phyloP scores from a whole-genome alignment of 1,140 invertebrate genomes.

The Brachionus asplanchnoidis region DNA sequence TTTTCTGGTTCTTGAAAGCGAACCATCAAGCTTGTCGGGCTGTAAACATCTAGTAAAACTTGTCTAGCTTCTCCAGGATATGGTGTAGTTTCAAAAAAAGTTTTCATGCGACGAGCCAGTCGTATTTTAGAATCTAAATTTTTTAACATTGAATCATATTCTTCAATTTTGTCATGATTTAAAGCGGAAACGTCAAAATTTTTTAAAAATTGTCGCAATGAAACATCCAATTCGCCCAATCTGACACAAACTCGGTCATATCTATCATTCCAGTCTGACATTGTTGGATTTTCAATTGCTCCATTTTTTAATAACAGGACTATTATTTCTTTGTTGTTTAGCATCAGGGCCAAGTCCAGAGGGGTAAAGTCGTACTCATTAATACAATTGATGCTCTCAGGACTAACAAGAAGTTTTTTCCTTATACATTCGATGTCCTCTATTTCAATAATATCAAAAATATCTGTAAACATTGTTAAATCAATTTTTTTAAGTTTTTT shows the following conservation, averaged over 20 bases:
- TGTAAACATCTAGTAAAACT: conserved; percentile 75
- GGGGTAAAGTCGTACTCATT: conserved; percentile 81
- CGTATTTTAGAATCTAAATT: conserved; percentile 78
- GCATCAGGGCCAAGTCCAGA: conserved; percentile 81
- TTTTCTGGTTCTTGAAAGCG: conserved; percentile 67
- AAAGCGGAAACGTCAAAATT: neutral
- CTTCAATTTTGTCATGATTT: conserved; percentile 47
- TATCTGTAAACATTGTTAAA: neutral
- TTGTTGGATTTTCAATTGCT: conserved; percentile 74
- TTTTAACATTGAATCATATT: conserved; percentile 72
- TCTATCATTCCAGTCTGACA: conserved; percentile 54
- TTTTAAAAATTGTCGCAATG: neutral
- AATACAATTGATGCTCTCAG: conserved; percentile 49
- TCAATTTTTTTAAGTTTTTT: neutral
- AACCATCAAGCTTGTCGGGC: conserved; percentile 69
- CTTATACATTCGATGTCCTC: neutral
- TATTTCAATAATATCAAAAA: conserved; percentile 26
- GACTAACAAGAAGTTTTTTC: conserved; percentile 15
- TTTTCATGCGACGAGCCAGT: conserved; percentile 69
- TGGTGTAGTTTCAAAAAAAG: conserved; percentile 67
- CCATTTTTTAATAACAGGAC: conserved; percentile 81
- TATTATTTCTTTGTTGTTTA: conserved; percentile 75
- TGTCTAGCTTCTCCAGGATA: conserved; percentile 71
- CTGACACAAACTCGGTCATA: conserved; percentile 48
- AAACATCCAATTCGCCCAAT: neutral